phyloP scores from a whole-genome alignment of 2,888 invertebrate genomes.

The Polydesmus complanatus region DNA sequence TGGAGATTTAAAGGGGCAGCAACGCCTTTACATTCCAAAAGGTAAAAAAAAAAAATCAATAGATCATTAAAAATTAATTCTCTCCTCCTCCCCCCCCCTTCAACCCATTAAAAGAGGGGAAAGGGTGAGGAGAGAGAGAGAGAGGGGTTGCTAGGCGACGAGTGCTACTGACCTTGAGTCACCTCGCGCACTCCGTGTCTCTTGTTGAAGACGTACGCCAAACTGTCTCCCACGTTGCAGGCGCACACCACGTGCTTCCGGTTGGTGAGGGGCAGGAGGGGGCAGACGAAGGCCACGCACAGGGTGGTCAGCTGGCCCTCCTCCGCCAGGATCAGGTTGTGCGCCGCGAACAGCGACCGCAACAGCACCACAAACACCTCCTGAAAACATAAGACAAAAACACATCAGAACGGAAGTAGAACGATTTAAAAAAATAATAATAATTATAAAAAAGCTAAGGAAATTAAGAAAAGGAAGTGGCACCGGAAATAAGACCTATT shows the following conservation, averaged over 20 bases:
- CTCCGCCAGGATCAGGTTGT: constrained; percentile 66
- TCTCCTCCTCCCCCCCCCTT: too few relatives aligned
- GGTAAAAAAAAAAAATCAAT: not conserved
- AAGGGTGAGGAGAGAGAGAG: too few relatives aligned
- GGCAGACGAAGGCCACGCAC: constrained; percentile 61
- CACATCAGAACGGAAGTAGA: not conserved
- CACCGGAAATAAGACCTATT: too few relatives aligned
- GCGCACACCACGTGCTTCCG: constrained; percentile 62
- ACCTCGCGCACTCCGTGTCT: constrained; percentile 69
- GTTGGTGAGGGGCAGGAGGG: constrained; percentile 40
- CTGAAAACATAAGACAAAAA: constrained; percentile 27
- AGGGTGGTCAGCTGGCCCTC: constrained; percentile 69
- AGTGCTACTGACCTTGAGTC: constrained; percentile 53
- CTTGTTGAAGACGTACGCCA: constrained; percentile 69
- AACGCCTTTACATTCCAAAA: too few relatives aligned
- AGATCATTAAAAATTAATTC: not conserved
- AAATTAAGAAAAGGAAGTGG: too few relatives aligned
- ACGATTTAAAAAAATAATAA: not conserved
- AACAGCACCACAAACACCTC: constrained; percentile 64
- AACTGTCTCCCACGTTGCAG: constrained; percentile 76
- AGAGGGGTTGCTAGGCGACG: not conserved
- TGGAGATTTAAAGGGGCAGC: too few relatives aligned
- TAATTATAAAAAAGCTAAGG: not conserved
- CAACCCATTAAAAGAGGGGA: too few relatives aligned
- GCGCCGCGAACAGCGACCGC: constrained; percentile 68